Percentiles rank a stretch among this genome's conserved stretches.
These are phyloP conservation scores for Caenorhabditis parvicauda DNA, from an alignment of 2,888 invertebrate species.

Conservation along the genomic window DNA sequence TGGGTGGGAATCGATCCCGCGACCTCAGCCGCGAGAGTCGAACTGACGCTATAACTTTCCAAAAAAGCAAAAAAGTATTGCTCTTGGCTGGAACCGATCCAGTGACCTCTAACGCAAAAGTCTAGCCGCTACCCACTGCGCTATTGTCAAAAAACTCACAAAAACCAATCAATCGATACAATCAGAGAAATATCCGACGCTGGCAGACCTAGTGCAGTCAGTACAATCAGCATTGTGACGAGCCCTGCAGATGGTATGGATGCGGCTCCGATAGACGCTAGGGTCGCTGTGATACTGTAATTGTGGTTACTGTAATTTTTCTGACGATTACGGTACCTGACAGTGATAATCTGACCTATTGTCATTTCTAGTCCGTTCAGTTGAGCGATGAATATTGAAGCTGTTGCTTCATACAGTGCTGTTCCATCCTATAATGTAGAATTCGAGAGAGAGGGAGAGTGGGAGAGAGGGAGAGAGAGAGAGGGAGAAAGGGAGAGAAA, in stretches of 20 bases:
- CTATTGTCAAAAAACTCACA: conserved; percentile 62
- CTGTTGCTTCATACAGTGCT: conserved; percentile 78
- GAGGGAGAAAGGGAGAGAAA: background rate
- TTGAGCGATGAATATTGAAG: conserved; percentile 83
- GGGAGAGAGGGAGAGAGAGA: conserved; percentile 1
- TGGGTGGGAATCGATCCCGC: background rate
- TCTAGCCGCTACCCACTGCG: no score
- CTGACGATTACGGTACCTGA: conserved; percentile 69
- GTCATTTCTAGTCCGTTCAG: conserved; percentile 80
- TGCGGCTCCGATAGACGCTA: conserved; percentile 94
- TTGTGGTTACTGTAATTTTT: background rate
- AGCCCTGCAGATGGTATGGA: conserved; percentile 71
- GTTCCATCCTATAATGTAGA: conserved; percentile 64
- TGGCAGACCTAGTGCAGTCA: conserved; percentile 66
- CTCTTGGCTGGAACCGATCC: no score
- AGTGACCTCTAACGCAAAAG: no score
- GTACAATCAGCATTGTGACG: conserved; percentile 64
- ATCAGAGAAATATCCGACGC: conserved; percentile 66
- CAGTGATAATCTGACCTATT: conserved; percentile 80
- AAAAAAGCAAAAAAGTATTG: no score
- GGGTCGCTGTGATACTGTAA: conserved; percentile 85
- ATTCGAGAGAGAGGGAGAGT: background rate
- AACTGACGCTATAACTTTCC: background rate
- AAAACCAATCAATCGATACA: conserved; percentile 67
- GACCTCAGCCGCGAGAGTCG: background rate